Evolutionary conservation across 2,797 vertebrate genomes (phyloP).

Genomic region (Platyrinchus mystaceus): DNA sequence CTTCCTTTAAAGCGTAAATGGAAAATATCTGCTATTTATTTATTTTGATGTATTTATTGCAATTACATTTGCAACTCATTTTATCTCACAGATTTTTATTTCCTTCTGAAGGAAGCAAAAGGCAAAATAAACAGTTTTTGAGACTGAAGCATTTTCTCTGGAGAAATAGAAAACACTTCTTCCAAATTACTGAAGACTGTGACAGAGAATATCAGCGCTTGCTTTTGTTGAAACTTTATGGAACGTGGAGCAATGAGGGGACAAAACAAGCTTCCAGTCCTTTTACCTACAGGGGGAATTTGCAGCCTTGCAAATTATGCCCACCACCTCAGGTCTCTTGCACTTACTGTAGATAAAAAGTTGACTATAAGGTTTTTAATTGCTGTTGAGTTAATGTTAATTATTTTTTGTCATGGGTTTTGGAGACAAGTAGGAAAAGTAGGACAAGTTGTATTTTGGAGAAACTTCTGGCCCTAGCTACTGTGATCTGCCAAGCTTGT

Average conservation of each 20-base stretch:
- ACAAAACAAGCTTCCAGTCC: not conserved
- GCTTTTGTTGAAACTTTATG: not conserved
- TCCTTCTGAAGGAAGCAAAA: not conserved
- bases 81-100: slow-evolving; percentile 6
- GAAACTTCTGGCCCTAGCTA: not conserved
- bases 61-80: slow-evolving; percentile 40
- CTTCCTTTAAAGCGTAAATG: not conserved
- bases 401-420: not conserved
- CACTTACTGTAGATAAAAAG: not conserved
- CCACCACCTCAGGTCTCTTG: not conserved
- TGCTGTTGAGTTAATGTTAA: not conserved
- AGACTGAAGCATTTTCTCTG: not conserved
- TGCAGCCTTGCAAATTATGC: not conserved
- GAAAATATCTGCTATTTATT: slow-evolving; percentile 24
- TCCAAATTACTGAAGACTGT: not conserved
- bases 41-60: slow-evolving; percentile 36
- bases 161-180: not conserved
- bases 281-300: not conserved
- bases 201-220: not conserved
- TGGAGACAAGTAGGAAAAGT: not conserved
- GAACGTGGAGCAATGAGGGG: not conserved
- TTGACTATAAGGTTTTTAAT: not conserved
- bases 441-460: not conserved
- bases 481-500: not conserved
- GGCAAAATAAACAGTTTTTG: not conserved